phyloP scores from a whole-genome alignment of 2,888 invertebrate species.

The Drosophila testacea region DNA sequence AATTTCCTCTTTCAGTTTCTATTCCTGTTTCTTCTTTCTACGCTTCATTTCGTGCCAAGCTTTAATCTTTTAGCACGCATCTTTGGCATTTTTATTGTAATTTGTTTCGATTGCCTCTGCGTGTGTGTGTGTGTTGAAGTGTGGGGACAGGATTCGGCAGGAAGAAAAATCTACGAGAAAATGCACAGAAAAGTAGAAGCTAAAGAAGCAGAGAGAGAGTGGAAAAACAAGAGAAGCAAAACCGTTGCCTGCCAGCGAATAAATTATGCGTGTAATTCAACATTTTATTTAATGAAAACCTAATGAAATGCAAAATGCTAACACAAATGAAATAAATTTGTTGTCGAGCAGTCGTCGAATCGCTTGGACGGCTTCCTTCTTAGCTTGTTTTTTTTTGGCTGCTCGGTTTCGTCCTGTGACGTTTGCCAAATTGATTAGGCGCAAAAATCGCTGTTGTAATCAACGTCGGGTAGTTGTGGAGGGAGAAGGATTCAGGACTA shows the following conservation, averaged over 20 bases:
- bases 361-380: constrained; percentile 60
- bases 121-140: constrained; percentile 33
- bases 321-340: constrained; percentile 80
- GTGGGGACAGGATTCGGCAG: constrained; percentile 12
- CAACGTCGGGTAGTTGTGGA: constrained; percentile 23
- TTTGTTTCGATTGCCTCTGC: constrained; percentile 74
- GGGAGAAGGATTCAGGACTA: not conserved
- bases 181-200: constrained; percentile 6
- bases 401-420: constrained; percentile 52
- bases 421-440: constrained; percentile 79
- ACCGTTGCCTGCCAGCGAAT: constrained; percentile 68
- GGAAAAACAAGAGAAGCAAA: constrained; percentile 14
- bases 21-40: constrained; percentile 25
- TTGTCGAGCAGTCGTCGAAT: constrained; percentile 61
- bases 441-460: constrained; percentile 72
- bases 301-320: constrained; percentile 83
- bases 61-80: constrained; percentile 80
- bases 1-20: constrained; percentile 5
- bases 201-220: constrained; percentile 7
- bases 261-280: constrained; percentile 84
- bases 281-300: constrained; percentile 84
- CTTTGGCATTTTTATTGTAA: constrained; percentile 79
- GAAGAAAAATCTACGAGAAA: constrained; percentile 50
- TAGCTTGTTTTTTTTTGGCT: not conserved
- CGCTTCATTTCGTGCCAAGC: constrained; percentile 73